Evolutionary conservation across 2,113 vertebrate genomes (phyloP).

Genomic region (Prolemur simus): DNA sequence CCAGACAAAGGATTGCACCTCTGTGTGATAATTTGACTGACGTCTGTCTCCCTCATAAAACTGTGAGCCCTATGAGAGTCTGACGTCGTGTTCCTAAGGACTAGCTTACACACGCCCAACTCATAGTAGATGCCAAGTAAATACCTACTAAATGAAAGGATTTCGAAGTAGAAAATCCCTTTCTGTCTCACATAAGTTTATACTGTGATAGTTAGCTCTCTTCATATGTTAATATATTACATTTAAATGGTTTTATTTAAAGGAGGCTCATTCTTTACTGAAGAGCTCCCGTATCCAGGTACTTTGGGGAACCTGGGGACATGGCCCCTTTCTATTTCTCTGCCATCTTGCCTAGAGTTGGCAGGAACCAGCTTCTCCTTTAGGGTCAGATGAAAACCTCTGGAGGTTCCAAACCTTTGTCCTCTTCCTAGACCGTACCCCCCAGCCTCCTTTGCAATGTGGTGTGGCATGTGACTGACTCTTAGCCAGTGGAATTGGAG

Average conservation of each 20-base stretch:
- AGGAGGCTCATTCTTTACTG: not conserved
- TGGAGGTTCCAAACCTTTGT: not conserved
- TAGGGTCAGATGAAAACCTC: not conserved
- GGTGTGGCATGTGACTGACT: not conserved
- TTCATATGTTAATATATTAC: not conserved
- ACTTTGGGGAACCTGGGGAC: not conserved
- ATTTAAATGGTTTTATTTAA: not conserved
- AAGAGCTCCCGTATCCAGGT: not conserved
- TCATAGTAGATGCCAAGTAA: not conserved
- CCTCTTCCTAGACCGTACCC: not conserved
- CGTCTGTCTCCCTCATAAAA: not conserved
- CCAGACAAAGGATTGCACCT: not conserved
- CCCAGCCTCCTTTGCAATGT: not conserved
- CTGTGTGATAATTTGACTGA: not conserved
- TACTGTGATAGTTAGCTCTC: not conserved
- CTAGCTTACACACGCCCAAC: no score
- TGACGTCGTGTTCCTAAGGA: not conserved
- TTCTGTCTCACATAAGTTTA: not conserved
- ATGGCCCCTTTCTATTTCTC: not conserved
- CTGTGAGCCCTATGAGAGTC: not conserved
- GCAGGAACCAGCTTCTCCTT: not conserved
- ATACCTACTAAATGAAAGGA: not conserved
- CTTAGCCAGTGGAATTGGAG: not conserved
- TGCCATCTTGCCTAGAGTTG: not conserved
- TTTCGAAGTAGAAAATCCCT: not conserved